Evolutionary conservation across 2,888 invertebrate species (phyloP).

Genomic region (Idaea aversata): DNA sequence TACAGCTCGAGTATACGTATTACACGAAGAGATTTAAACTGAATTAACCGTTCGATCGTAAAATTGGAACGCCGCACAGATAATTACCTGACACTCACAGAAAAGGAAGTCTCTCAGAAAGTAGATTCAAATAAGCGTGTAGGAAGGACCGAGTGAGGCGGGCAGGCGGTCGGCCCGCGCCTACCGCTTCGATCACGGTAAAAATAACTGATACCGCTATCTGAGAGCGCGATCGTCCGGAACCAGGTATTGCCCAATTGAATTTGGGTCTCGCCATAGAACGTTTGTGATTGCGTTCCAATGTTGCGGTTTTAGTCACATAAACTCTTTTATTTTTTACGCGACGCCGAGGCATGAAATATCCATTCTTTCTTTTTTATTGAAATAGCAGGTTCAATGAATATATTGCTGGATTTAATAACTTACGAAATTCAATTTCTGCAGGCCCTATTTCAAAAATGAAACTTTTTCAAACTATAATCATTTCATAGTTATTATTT

Average conservation of each 20-base stretch:
- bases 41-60: slow-evolving; percentile 80
- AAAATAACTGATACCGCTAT: slow-evolving; percentile 65
- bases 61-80: slow-evolving; percentile 81
- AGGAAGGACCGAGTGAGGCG: slow-evolving; percentile 64
- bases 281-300: slow-evolving; percentile 32
- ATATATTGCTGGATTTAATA: not conserved
- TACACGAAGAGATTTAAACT: slow-evolving; percentile 79
- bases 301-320: slow-evolving; percentile 28
- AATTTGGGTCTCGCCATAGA: slow-evolving; percentile 42
- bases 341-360: no score
- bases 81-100: slow-evolving; percentile 81
- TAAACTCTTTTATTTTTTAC: slow-evolving; percentile 8
- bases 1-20: slow-evolving; percentile 64
- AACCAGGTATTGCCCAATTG: slow-evolving; percentile 61
- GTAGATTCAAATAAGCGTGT: slow-evolving; percentile 77
- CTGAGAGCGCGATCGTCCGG: slow-evolving; percentile 54
- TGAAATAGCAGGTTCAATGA: not conserved
- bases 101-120: slow-evolving; percentile 76
- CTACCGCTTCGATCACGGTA: slow-evolving; percentile 52
- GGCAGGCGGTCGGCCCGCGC: slow-evolving; percentile 41
- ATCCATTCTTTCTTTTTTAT: not conserved
- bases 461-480: no score
- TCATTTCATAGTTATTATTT: no score
- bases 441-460: not conserved
- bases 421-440: slow-evolving; percentile 16